Evolutionary conservation across 92 coral and sea anemone genomes (phyloP).

Genomic region (Nematostella vectensis): DNA sequence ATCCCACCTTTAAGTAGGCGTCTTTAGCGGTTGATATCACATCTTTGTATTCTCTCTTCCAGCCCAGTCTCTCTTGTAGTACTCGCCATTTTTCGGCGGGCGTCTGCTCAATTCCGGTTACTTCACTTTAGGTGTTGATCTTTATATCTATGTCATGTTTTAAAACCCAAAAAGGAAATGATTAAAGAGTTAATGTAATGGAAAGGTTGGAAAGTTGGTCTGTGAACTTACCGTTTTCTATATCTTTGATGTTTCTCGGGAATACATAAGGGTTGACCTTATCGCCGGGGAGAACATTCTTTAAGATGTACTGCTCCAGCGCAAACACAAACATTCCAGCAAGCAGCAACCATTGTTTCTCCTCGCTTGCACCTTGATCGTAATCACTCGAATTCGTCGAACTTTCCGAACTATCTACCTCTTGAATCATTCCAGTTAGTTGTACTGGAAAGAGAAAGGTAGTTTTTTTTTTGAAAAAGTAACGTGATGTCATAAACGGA

Average conservation of each 20-base stretch:
- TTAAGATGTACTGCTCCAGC: constrained; percentile 37
- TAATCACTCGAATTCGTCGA: neutral
- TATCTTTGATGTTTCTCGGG: constrained; percentile 42
- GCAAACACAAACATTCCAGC: constrained; percentile 49
- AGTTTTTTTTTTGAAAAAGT: too few relatives aligned
- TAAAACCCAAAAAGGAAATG: too few relatives aligned
- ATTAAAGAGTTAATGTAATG: too few relatives aligned
- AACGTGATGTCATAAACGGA: too few relatives aligned
- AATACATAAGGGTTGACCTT: constrained; percentile 43
- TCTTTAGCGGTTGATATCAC: constrained; percentile 49
- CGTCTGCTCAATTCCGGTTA: constrained; percentile 11
- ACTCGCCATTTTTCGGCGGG: constrained; percentile 33
- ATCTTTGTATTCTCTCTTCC: constrained; percentile 42
- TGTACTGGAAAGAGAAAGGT: too few relatives aligned
- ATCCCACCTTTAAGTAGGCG: constrained; percentile 17
- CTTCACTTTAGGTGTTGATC: neutral
- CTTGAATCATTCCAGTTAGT: too few relatives aligned
- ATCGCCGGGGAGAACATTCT: constrained; percentile 34
- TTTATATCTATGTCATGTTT: neutral
- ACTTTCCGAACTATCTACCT: too few relatives aligned
- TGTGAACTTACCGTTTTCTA: constrained; percentile 16
- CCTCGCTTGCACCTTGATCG: constrained; percentile 2
- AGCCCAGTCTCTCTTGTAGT: constrained; percentile 22
- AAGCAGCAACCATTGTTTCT: constrained; percentile 39
- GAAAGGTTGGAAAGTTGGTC: constrained; percentile 16